These are phyloP conservation scores for Hypanus sabinus DNA, from an alignment of 2,113 vertebrate species.

Conservation along the genomic window DNA sequence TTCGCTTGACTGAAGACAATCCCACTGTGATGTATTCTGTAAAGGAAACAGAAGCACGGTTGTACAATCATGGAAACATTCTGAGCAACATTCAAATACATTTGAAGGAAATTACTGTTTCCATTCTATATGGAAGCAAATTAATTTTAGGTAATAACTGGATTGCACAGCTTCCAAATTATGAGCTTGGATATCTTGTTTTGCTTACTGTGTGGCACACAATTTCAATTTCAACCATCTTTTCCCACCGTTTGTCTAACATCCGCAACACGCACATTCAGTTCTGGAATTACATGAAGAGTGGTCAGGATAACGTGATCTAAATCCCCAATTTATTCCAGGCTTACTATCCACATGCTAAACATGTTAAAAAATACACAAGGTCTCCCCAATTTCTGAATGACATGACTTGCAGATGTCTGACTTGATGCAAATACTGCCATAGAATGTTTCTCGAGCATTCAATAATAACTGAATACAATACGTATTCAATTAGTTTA, in stretches of 20 bases:
- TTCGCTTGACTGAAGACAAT: constrained; percentile 55
- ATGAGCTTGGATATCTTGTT: neutral
- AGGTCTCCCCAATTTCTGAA: no score
- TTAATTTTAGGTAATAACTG: neutral
- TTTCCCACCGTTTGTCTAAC: neutral
- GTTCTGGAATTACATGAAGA: neutral
- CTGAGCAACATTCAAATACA: no score
- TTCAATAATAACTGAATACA: no score
- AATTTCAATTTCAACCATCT: neutral
- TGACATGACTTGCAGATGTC: no score
- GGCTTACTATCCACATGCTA: neutral
- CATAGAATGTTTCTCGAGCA: no score
- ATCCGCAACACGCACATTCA: neutral
- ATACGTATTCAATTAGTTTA: no score
- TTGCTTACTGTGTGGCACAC: neutral
- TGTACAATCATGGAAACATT: neutral
- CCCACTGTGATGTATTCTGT: constrained; percentile 69
- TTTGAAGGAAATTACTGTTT: neutral
- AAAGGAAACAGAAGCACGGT: constrained; percentile 6
- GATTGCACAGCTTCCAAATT: neutral
- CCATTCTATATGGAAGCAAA: neutral
- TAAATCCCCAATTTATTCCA: neutral
- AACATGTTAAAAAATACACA: neutral
- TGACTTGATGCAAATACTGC: no score
- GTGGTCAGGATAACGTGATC: neutral